Evolutionary conservation across 1,140 invertebrate genomes (phyloP).

Genomic region (Phthorimaea operculella): DNA sequence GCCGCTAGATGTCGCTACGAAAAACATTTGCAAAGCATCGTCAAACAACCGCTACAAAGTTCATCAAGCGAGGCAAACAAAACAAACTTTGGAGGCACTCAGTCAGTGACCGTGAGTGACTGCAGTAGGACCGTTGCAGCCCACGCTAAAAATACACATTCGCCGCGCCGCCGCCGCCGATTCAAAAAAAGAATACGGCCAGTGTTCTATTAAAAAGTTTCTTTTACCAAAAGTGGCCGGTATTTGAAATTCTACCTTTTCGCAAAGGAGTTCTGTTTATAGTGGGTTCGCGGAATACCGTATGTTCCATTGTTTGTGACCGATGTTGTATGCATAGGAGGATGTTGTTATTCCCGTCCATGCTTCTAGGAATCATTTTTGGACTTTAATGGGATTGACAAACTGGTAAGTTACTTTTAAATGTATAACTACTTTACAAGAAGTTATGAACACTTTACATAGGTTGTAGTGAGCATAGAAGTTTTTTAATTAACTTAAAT

Average conservation of each 20-base stretch:
- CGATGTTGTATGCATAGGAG: conserved; percentile 29
- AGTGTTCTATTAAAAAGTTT: conserved; percentile 4
- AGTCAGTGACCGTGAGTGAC: conserved; percentile 1
- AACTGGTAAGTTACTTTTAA: conserved; percentile 25
- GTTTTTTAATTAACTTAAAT: too few species aligned
- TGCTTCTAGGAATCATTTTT: conserved; percentile 26
- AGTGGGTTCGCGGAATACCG: conserved; percentile 35
- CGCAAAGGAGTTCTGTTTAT: conserved; percentile 19
- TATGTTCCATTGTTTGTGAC: conserved; percentile 31
- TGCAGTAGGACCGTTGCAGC: background rate
- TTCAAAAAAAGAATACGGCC: background rate
- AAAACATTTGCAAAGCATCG: background rate
- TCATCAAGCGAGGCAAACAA: conserved; percentile 6
- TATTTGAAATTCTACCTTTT: conserved; percentile 15
- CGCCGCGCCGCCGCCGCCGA: background rate
- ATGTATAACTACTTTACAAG: too few species aligned
- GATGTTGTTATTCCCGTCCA: conserved; percentile 30
- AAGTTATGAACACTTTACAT: too few species aligned
- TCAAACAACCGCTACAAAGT: background rate
- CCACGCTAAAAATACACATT: background rate
- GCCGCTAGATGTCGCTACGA: background rate
- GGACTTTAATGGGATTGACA: conserved; percentile 36
- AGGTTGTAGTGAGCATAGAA: too few species aligned
- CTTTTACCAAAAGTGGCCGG: background rate
- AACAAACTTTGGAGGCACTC: background rate